A percentile compares a stretch with the other conserved stretches of the same genome.
Conservation (phyloP, 2,797 vertebrate species). For the Intellagama lesueurii region DNA sequence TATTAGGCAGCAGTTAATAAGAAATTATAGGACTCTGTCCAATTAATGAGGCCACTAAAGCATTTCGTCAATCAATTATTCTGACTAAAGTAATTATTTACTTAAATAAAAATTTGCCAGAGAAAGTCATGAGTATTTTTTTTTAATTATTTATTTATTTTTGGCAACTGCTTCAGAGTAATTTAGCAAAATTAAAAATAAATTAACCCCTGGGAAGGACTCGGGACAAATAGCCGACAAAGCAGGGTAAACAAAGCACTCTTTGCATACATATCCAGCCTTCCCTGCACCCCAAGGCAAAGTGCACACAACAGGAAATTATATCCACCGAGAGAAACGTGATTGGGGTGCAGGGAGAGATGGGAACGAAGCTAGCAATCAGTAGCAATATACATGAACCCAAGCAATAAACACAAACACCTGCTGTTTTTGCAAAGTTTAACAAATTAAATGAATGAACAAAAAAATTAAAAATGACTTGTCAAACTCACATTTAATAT, state of each 20-base stretch:
- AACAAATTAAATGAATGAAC: too few species aligned
- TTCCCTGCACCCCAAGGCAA: conserved; percentile 16
- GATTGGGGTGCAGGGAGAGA: neutral
- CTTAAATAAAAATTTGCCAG: conserved; percentile 64
- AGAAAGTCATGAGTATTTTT: conserved; percentile 47
- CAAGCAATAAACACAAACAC: neutral
- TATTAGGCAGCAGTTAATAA: conserved; percentile 48
- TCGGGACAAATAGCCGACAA: conserved; percentile 42
- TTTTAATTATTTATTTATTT: neutral
- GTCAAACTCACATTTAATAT: neutral
- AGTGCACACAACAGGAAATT: conserved; percentile 27
- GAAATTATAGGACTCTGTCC: conserved; percentile 54
- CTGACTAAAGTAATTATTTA: conserved; percentile 69
- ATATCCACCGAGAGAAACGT: neutral
- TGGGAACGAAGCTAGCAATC: neutral
- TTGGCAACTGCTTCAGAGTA: conserved; percentile 36
- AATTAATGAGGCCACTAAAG: conserved; percentile 66
- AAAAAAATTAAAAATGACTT: neutral
- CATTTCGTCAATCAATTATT: conserved; percentile 68
- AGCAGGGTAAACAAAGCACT: conserved; percentile 54
- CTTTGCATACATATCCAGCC: conserved; percentile 41
- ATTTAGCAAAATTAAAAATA: conserved; percentile 64
- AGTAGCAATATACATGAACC: neutral
- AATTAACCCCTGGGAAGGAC: conserved; percentile 50
- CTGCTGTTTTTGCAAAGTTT: neutral